Conservation (phyloP, 2,888 invertebrate species). For the Dioctria linearis region DNA sequence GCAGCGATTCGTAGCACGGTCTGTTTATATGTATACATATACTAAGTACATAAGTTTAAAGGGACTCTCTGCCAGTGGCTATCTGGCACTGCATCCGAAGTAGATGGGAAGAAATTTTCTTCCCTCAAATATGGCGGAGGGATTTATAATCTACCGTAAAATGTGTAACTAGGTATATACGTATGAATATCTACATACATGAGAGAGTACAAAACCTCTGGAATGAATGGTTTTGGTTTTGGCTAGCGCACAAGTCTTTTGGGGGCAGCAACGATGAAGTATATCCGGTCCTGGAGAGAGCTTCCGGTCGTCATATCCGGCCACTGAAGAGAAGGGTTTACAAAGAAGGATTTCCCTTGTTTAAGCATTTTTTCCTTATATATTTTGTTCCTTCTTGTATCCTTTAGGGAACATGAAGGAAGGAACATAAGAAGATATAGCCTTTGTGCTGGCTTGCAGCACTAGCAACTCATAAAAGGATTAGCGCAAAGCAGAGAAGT, state of each 20-base stretch:
- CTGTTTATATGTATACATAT: no score
- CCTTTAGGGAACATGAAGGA: neutral
- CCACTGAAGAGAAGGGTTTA: constrained; percentile 40
- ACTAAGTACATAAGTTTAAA: no score
- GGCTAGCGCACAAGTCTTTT: constrained; percentile 6
- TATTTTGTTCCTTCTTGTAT: neutral
- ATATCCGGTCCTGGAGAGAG: constrained; percentile 46
- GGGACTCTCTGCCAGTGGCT: no score
- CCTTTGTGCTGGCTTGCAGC: neutral
- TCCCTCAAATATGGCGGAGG: neutral
- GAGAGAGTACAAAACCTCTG: neutral
- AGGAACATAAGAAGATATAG: neutral
- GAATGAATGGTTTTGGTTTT: constrained; percentile 13
- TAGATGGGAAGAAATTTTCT: neutral
- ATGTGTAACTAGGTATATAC: neutral
- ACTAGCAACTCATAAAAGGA: constrained; percentile 18
- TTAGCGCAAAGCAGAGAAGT: neutral
- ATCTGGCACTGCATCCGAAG: neutral
- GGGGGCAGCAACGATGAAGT: constrained; percentile 30
- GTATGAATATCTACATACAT: neutral
- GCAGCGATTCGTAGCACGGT: no score
- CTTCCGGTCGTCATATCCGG: constrained; percentile 48
- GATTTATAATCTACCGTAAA: neutral
- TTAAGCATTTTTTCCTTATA: neutral
- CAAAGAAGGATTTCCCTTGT: constrained; percentile 23